Base-by-base conservation (phyloP, 2,888 invertebrate species). In the Urechis unicinctus region DNA sequence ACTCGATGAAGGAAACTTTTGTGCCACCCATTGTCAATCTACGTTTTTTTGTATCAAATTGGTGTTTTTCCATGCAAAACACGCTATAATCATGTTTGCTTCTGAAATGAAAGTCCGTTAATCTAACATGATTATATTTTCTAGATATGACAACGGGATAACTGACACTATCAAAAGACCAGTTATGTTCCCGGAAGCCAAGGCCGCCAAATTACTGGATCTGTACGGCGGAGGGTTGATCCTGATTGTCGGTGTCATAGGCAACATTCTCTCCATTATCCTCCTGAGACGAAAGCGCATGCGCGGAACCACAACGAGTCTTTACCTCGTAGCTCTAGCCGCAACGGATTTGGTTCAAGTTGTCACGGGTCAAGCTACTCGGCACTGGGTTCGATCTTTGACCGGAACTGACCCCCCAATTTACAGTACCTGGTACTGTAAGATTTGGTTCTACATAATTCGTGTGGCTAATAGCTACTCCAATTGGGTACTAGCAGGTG, bases 181-280 rank as follows among this genome's bases (percentile, higher is more conserved):
- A n/a, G n/a, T n/a, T n/a, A n/a, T n/a, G n/a, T 36, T 36, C 36
- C 9, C 17, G 9, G 36, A 36, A 17, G 36, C 36, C 9, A 13
- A 17, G 36, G 17, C 17, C 9, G 36, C 36, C 9, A 9, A 36
- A 17, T 13, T 13, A 13, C 36, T 55, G 25, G 55, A 55, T 3
- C 42, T 31, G 30, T 55, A 55, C 24, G 55, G 55, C 30, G 55
- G 55, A 21, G 55, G 28, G 3, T 28, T 50, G 22, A 13, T 50
- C 1, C 30, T 55, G 28, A 9, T 55, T n/a, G 9, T 50, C 17
- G 55, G 55, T 3, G 29, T 30, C 5, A 4, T 55, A 2, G 55
- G 55, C 22, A 55, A 55, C 45, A 28, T 42, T 2, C 22, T 50
- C 28, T 47, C 53, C 5, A 3, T 53, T 3, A n/a, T 41, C 3